Percentiles rank a stretch among this genome's conserved stretches.
phyloP scores from a whole-genome alignment of 2,113 vertebrate genomes.

The Nansenia antarctica region DNA sequence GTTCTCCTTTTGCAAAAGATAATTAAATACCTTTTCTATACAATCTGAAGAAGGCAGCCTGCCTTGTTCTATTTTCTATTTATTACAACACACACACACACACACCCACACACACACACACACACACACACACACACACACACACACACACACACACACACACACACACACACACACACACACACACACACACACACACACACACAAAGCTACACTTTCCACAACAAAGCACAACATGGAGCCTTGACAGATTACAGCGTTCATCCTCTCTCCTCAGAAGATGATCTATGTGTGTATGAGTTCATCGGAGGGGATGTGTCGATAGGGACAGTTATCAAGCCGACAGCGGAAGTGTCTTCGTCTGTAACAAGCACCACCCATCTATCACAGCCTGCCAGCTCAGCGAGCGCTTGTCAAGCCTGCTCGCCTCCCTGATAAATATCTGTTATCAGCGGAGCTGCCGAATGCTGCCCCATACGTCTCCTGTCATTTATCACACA shows the following conservation, averaged over 20 bases:
- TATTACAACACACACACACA: too few relatives aligned
- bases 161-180: too few relatives aligned
- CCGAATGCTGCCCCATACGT: not conserved
- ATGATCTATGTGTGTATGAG: not conserved
- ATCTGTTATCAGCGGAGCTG: constrained; percentile 7
- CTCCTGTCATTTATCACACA: constrained; percentile 25
- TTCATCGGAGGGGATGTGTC: not conserved
- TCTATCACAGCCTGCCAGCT: constrained; percentile 5
- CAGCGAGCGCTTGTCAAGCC: constrained; percentile 49
- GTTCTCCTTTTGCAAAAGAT: too few relatives aligned
- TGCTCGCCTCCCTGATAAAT: constrained; percentile 54
- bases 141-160: too few relatives aligned
- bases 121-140: too few relatives aligned
- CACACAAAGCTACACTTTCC: too few relatives aligned
- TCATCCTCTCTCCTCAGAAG: not conserved
- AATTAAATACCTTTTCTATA: too few relatives aligned
- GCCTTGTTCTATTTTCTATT: too few relatives aligned
- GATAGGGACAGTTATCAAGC: not conserved
- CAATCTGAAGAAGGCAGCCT: too few relatives aligned
- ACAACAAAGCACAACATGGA: not conserved
- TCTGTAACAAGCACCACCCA: not conserved
- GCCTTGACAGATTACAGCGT: not conserved
- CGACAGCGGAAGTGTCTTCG: not conserved
- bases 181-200: too few relatives aligned
- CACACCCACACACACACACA: too few relatives aligned